phyloP scores from a whole-genome alignment of 2,113 vertebrate genomes.

The Nycticebus coucang region DNA sequence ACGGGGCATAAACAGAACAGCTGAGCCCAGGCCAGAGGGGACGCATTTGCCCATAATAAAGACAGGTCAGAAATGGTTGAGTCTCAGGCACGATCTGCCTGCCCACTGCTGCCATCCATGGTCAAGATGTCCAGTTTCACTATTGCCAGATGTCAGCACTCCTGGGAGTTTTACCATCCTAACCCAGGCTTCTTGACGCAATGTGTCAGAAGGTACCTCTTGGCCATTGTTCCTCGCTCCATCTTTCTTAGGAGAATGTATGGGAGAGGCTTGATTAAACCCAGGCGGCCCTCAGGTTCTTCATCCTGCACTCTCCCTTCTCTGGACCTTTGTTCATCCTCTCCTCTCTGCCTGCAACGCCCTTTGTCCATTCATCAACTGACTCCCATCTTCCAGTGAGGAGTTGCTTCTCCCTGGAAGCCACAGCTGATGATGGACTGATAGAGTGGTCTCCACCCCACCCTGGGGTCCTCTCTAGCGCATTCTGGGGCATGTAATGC shows the following conservation, averaged over 20 bases:
- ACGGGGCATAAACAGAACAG: background rate
- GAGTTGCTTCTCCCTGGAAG: background rate
- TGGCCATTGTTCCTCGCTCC: rapidly evolving
- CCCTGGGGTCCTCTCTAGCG: background rate
- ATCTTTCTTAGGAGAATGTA: background rate
- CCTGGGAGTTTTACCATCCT: background rate
- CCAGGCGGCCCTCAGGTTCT: background rate
- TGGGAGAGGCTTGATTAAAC: background rate
- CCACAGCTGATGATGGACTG: background rate
- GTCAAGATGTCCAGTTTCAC: background rate
- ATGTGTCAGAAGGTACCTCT: background rate
- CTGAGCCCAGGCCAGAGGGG: background rate
- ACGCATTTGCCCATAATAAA: rapidly evolving
- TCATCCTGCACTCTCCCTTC: background rate
- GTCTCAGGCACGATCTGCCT: rapidly evolving
- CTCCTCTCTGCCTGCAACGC: background rate
- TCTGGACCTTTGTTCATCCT: background rate
- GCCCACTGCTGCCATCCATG: background rate
- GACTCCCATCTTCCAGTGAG: background rate
- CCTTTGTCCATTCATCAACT: background rate
- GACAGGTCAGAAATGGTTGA: too few species aligned
- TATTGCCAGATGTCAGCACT: too few species aligned
- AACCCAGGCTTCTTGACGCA: background rate
- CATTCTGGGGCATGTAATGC: rapidly evolving
- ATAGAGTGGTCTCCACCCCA: background rate